Conservation (phyloP, 2,797 vertebrate genomes). For the Oryzias dopingdopingensis region DNA sequence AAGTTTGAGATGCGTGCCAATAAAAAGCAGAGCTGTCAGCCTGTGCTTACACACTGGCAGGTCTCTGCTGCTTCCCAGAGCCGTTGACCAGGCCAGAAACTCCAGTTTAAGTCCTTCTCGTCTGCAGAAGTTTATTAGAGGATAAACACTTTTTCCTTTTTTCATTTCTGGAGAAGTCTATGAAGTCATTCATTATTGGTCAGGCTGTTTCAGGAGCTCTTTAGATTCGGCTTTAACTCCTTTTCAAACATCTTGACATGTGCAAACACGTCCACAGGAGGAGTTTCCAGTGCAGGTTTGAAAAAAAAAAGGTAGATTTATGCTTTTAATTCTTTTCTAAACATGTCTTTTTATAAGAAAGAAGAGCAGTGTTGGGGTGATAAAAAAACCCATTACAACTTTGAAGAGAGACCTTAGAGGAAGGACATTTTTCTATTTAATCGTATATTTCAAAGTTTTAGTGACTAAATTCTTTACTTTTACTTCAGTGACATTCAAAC, state of each 20-base stretch:
- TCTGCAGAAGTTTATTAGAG: slow-evolving; percentile 51
- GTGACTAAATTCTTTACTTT: too few relatives aligned
- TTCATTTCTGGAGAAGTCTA: slow-evolving; percentile 53
- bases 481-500: too few relatives aligned
- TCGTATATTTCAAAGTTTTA: too few relatives aligned
- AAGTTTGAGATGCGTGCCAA: slow-evolving; percentile 42
- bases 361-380: too few relatives aligned
- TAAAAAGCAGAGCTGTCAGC: slow-evolving; percentile 42
- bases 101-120: slow-evolving; percentile 47
- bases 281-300: slow-evolving; percentile 45
- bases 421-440: too few relatives aligned
- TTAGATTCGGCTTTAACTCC: slow-evolving; percentile 44
- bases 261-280: slow-evolving; percentile 56
- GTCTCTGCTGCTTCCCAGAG: slow-evolving; percentile 38
- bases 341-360: slow-evolving; percentile 8
- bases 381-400: too few relatives aligned
- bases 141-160: slow-evolving; percentile 56
- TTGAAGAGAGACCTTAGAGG: too few relatives aligned
- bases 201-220: slow-evolving; percentile 41
- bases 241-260: slow-evolving; percentile 56
- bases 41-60: slow-evolving; percentile 55
- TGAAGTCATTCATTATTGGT: slow-evolving; percentile 62
- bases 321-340: slow-evolving; percentile 10
- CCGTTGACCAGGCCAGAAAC: slow-evolving; percentile 15
- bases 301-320: slow-evolving; percentile 38